phyloP scores from a whole-genome alignment of 2,113 vertebrate species.

The Hemicordylus capensis region DNA sequence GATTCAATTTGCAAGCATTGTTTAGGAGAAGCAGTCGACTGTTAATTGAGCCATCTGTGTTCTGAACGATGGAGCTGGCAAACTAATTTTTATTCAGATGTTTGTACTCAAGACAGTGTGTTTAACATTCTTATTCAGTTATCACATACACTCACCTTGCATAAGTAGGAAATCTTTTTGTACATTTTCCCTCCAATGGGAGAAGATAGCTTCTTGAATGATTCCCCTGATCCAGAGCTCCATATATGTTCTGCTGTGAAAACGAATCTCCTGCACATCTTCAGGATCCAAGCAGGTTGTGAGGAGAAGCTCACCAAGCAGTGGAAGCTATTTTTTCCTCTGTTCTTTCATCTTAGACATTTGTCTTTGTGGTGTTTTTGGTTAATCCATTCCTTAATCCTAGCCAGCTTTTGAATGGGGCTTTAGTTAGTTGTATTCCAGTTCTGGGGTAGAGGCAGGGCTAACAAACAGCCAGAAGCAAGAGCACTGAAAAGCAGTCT shows the following conservation, averaged over 20 bases:
- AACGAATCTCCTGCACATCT: not conserved
- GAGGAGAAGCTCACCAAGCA: not conserved
- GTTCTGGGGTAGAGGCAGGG: too few relatives aligned
- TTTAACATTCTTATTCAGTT: not conserved
- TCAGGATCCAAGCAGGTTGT: not conserved
- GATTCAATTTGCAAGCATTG: constrained; percentile 41
- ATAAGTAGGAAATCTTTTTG: not conserved
- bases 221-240: not conserved
- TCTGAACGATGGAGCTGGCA: constrained; percentile 11
- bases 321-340: not conserved
- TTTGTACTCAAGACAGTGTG: not conserved
- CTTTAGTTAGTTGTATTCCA: too few relatives aligned
- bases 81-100: constrained; percentile 37
- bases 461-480: too few relatives aligned
- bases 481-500: too few relatives aligned
- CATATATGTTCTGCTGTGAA: not conserved
- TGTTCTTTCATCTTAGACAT: not conserved
- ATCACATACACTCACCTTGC: constrained; percentile 11
- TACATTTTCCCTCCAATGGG: not conserved
- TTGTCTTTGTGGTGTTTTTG: not conserved
- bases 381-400: too few relatives aligned
- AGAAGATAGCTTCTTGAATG: not conserved
- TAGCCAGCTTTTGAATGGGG: too few relatives aligned
- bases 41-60: constrained; percentile 11
- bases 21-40: constrained; percentile 4